Percentiles rank a stretch among this genome's conserved stretches.
Evolutionary conservation across 2,113 vertebrate species (phyloP).

Genomic region (Lipophrys pholis): DNA sequence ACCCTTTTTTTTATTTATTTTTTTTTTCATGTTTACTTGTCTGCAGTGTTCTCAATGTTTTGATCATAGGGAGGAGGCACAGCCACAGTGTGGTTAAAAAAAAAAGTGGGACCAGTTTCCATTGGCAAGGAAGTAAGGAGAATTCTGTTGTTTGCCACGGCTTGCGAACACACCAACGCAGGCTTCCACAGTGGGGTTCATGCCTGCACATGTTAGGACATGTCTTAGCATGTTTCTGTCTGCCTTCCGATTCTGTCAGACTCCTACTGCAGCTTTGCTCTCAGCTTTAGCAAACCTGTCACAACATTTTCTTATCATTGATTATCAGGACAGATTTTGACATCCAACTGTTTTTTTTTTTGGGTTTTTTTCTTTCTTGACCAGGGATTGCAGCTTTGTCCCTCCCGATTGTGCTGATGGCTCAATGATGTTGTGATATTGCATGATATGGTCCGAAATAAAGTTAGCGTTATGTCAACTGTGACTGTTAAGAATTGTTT

Average conservation of each 20-base stretch:
- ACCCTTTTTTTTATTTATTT: too few species aligned
- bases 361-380: too few species aligned
- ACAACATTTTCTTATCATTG: too few species aligned
- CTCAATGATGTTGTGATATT: too few species aligned
- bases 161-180: conserved; percentile 6
- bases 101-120: neutral
- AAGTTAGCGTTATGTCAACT: neutral
- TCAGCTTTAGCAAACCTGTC: conserved; percentile 1
- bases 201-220: conserved; percentile 44
- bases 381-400: too few species aligned
- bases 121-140: conserved; percentile 5
- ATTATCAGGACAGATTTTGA: too few species aligned
- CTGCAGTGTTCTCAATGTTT: neutral
- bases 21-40: neutral
- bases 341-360: neutral
- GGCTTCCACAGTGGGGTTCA: neutral
- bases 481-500: neutral
- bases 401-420: too few species aligned
- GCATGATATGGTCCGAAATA: too few species aligned
- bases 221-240: conserved; percentile 26
- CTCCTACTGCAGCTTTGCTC: neutral
- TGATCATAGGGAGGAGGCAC: neutral
- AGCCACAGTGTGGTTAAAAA: neutral
- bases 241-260: neutral
- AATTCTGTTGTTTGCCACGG: neutral